These are phyloP conservation scores for Stegastes partitus DNA, from an alignment of 2,113 vertebrate genomes.

Conservation along the genomic window DNA sequence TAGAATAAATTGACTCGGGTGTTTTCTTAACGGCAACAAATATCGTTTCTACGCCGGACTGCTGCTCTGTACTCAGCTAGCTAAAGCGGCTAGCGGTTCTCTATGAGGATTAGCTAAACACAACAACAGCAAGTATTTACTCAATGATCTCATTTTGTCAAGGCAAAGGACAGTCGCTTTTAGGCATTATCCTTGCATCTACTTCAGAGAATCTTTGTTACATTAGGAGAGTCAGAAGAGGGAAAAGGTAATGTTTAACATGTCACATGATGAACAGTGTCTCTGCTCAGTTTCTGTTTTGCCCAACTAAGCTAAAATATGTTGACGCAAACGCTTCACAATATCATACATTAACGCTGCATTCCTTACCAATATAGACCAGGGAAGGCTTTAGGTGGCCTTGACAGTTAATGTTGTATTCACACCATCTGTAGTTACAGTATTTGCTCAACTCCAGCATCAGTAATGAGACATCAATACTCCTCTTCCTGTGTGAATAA, in stretches of 20 bases:
- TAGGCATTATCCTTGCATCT: background rate
- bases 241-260: background rate
- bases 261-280: conserved; percentile 47
- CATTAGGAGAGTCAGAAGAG: conserved; percentile 1
- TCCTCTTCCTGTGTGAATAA: background rate
- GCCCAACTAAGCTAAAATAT: background rate
- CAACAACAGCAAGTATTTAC: background rate
- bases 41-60: background rate
- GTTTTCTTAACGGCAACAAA: background rate
- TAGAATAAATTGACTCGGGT: too few species aligned
- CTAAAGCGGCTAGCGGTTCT: conserved; percentile 28
- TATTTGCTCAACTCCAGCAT: background rate
- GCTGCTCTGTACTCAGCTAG: conserved; percentile 4
- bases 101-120: conserved; percentile 3
- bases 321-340: too few species aligned
- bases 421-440: too few species aligned
- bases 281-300: background rate
- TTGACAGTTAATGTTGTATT: background rate
- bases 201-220: background rate
- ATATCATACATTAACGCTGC: too few species aligned
- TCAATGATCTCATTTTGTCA: too few species aligned
- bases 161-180: background rate
- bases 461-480: background rate
- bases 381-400: background rate
- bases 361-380: background rate